Percentiles rank a stretch among this genome's conserved stretches.
Conservation (phyloP, 2,113 vertebrate species). For the Larimichthys crocea region DNA sequence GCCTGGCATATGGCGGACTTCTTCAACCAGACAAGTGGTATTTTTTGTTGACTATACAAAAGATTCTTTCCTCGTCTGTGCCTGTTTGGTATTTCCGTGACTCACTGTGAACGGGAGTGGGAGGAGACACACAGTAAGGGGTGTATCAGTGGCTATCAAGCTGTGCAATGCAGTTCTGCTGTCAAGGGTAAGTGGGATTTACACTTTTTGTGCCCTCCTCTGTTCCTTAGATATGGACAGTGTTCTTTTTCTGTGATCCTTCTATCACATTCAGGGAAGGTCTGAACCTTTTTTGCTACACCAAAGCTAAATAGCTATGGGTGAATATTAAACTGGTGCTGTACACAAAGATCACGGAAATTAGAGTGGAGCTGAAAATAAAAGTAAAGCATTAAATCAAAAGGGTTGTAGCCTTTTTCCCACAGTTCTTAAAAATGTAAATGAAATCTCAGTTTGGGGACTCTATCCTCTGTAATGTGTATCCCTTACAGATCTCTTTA, state of each 20-base stretch:
- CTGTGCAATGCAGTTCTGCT: conserved; percentile 4
- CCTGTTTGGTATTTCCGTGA: conserved; percentile 5
- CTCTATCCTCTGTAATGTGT: background rate
- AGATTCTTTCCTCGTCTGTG: background rate
- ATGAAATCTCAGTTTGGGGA: background rate
- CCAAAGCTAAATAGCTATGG: background rate
- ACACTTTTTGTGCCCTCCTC: background rate
- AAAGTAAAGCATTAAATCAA: background rate
- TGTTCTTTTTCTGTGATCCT: background rate
- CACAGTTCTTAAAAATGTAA: no score
- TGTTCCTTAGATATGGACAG: background rate
- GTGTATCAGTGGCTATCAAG: conserved; percentile 9
- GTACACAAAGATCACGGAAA: no score
- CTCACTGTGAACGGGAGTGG: conserved; percentile 12
- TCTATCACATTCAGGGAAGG: background rate
- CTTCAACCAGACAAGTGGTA: background rate
- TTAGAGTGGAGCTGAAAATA: no score
- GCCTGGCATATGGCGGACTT: background rate
- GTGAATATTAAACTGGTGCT: no score
- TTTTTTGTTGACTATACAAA: background rate
- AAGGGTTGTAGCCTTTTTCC: background rate
- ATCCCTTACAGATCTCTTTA: background rate
- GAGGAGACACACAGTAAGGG: background rate
- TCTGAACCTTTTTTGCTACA: background rate
- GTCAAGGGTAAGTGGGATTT: conserved; percentile 1